These are phyloP conservation scores for Lineus longissimus DNA, from an alignment of 1,140 invertebrate genomes.

Conservation along the genomic window DNA sequence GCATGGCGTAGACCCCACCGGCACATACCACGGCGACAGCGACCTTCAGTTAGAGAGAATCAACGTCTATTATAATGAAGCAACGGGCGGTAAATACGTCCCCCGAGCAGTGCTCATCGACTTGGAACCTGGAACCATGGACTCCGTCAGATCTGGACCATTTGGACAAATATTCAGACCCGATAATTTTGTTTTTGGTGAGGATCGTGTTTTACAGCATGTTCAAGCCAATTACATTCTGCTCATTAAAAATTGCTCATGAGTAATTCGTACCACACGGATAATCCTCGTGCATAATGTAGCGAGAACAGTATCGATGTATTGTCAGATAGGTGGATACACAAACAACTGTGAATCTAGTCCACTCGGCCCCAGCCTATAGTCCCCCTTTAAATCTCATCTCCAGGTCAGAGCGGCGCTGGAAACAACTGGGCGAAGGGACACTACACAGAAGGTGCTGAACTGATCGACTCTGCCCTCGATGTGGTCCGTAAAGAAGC, in stretches of 20 bases:
- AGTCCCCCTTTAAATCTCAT: background rate
- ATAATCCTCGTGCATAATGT: too few species aligned
- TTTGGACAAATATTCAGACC: constrained; percentile 39
- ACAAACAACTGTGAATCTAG: too few species aligned
- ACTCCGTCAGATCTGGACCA: constrained; percentile 32
- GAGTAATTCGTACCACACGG: too few species aligned
- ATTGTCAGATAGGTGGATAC: too few species aligned
- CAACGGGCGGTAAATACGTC: constrained; percentile 76
- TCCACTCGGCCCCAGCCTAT: too few species aligned
- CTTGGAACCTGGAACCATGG: constrained; percentile 38
- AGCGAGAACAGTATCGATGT: too few species aligned
- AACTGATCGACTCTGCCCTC: constrained; percentile 74
- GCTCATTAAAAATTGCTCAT: too few species aligned
- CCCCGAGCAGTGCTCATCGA: constrained; percentile 81
- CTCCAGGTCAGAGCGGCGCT: constrained; percentile 58
- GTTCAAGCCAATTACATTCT: background rate
- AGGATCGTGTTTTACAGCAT: background rate
- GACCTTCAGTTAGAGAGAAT: constrained; percentile 78
- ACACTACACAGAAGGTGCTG: constrained; percentile 90
- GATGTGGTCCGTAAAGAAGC: constrained; percentile 80
- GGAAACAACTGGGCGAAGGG: constrained; percentile 90
- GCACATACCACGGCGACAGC: constrained; percentile 56
- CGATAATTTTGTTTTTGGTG: constrained; percentile 33
- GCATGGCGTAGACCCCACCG: constrained; percentile 59
- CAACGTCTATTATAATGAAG: constrained; percentile 91